phyloP scores from a whole-genome alignment of 2,797 vertebrate species.

The Sphenodon punctatus region DNA sequence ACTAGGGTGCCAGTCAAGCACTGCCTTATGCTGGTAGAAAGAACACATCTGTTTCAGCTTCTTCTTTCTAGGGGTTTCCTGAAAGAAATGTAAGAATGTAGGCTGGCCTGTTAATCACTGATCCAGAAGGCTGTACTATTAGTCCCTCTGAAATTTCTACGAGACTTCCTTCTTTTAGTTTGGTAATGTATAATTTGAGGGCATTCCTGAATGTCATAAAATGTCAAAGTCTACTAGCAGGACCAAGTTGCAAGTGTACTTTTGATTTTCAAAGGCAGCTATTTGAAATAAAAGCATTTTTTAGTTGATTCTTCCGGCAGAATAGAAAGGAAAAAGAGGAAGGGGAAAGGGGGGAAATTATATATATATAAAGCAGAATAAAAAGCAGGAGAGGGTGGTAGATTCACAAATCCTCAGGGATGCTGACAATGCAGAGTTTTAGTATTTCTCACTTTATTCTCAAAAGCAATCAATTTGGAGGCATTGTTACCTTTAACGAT shows the following conservation, averaged over 20 bases:
- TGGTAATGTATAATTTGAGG: background rate
- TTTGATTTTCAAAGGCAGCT: background rate
- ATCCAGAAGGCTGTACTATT: background rate
- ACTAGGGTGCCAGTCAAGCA: background rate
- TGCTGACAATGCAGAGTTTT: background rate
- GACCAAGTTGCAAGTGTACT: background rate
- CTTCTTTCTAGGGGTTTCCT: background rate
- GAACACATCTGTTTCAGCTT: no score
- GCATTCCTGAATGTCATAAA: background rate
- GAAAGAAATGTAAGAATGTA: background rate
- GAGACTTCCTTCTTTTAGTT: background rate
- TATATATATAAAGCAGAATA: no score
- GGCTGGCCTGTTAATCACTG: background rate
- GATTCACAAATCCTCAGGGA: background rate
- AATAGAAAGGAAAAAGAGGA: background rate
- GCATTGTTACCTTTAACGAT: background rate
- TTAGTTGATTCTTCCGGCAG: background rate
- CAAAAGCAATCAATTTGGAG: background rate
- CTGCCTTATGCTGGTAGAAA: background rate
- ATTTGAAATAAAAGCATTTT: background rate
- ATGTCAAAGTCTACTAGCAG: background rate
- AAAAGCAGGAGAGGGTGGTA: background rate
- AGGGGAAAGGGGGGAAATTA: background rate
- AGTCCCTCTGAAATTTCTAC: background rate
- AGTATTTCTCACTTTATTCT: background rate